Conservation (phyloP, 2,888 invertebrate species). For the Meloe dianella region DNA sequence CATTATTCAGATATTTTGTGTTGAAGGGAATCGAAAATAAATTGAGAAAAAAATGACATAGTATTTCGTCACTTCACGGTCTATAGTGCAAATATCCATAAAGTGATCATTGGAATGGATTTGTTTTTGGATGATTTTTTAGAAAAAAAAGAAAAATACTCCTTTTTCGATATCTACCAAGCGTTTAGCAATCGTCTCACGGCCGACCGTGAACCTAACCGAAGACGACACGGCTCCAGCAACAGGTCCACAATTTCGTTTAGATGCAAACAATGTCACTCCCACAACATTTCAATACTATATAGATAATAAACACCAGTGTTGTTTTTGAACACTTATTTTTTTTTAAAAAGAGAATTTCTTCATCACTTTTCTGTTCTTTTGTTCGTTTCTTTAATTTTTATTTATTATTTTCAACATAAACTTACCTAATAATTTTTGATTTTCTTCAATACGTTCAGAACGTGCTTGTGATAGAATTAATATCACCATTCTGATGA, state of each 20-base stretch:
- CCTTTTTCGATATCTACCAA: slow-evolving; percentile 16
- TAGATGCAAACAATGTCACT: slow-evolving; percentile 11
- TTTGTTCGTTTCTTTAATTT: too few relatives aligned
- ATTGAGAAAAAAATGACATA: too few relatives aligned
- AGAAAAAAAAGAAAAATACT: not conserved
- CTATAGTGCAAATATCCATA: slow-evolving; percentile 41
- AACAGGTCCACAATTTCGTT: slow-evolving; percentile 49
- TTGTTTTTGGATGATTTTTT: not conserved
- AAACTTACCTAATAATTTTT: slow-evolving; percentile 23
- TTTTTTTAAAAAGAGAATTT: not conserved
- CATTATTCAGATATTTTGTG: too few relatives aligned
- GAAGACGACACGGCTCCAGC: slow-evolving; percentile 44
- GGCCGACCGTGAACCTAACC: slow-evolving; percentile 50
- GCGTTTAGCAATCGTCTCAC: slow-evolving; percentile 39
- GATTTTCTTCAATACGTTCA: slow-evolving; percentile 15
- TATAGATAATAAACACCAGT: not conserved
- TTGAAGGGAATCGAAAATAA: too few relatives aligned
- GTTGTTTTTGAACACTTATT: slow-evolving; percentile 1
- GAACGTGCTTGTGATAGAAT: slow-evolving; percentile 22
- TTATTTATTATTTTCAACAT: not conserved
- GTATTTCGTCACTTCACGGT: slow-evolving; percentile 40
- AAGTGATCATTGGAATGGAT: slow-evolving; percentile 32
- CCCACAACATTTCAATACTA: slow-evolving; percentile 14
- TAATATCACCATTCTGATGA: slow-evolving; percentile 35
- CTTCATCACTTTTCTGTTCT: not conserved